These are phyloP conservation scores for Dichetophora obliterata DNA, from an alignment of 2,888 invertebrate genomes.

Conservation along the genomic window DNA sequence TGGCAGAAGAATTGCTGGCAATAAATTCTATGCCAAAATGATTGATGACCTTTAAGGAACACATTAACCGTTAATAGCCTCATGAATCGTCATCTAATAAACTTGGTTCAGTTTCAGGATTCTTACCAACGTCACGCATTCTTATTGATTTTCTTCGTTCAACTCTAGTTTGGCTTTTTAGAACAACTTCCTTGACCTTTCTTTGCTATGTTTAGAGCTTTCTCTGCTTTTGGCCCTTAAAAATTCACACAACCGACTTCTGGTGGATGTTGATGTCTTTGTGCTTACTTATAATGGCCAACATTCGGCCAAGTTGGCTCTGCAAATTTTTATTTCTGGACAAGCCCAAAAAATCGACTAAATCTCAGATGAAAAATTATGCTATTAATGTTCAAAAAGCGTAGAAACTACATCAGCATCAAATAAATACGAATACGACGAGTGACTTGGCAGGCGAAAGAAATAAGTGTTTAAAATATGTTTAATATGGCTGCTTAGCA, in stretches of 20 bases:
- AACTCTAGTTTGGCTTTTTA: background rate
- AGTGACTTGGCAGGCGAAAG: background rate
- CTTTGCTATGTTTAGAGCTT: too few relatives aligned
- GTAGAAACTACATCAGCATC: background rate
- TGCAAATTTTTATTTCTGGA: background rate
- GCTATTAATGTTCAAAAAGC: slow-evolving; percentile 24
- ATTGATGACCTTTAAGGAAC: slow-evolving; percentile 33
- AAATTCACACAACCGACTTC: too few relatives aligned
- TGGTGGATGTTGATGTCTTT: background rate
- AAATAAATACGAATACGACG: background rate
- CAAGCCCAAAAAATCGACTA: slow-evolving; percentile 6
- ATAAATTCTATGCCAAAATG: slow-evolving; percentile 23
- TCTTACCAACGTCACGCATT: background rate
- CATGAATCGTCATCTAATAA: slow-evolving; percentile 4
- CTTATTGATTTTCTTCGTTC: background rate
- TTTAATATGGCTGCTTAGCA: too few relatives aligned
- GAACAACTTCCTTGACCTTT: too few relatives aligned
- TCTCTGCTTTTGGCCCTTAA: too few relatives aligned
- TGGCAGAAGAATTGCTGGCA: background rate
- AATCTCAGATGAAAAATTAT: slow-evolving; percentile 29
- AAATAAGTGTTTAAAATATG: too few relatives aligned
- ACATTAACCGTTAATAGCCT: slow-evolving; percentile 37
- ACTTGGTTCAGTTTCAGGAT: background rate
- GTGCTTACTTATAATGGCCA: background rate
- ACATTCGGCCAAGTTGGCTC: background rate